Evolutionary conservation across 2,113 vertebrate genomes (phyloP), one percentile per base, ranked within the genome.

Genomic region (Xenus cinereus): DNA sequence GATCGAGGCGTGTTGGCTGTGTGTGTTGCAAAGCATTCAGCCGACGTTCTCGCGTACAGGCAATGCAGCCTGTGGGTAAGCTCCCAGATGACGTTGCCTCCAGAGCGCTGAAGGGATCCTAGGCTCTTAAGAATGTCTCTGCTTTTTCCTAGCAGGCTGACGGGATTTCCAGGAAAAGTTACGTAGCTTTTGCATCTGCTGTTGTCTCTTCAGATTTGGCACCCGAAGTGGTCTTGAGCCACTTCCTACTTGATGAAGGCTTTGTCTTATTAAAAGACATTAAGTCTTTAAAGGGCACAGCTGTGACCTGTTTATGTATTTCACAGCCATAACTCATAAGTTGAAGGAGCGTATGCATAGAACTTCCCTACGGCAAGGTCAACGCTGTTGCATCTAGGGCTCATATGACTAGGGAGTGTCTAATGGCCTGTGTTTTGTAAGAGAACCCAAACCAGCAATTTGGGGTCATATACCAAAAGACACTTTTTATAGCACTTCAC

Each of bases 191-290:
- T 92, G 37, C n/a, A 57, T 84, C 67, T 86, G 76, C 45, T 74
- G 37, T 46, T 4, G 1, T 63, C 23, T 62, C 35, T 89, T 19
- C 28, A 26, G 45, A 12, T 53, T 53, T 62, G 84, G 35, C 62
- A n/a, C 79, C 59, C 95, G 50, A 15, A 73, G 57, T 57, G 53
- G 59, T 37, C 62, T 94, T 39, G 35, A 78, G 73, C 66, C 51
- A 60, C 66, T 89, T 89, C 30, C 28, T 87, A 17, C 89, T 71
- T 87, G 82, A 37, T 57, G 41, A 68, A 62, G 50, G 32, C 64
- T 93, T 95, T 94, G 43, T 87, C 26, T 87, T 91, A 48, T 39
- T 68, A 43, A 80, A 88, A 89, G 56, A 30, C 26, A 30, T 18
- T 1, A 66, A 45, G 46, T 43, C 45, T 84, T 74, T 67, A 50